These are phyloP conservation scores for Eurypyga helias DNA, from an alignment of 2,113 vertebrate species.

Conservation along the genomic window DNA sequence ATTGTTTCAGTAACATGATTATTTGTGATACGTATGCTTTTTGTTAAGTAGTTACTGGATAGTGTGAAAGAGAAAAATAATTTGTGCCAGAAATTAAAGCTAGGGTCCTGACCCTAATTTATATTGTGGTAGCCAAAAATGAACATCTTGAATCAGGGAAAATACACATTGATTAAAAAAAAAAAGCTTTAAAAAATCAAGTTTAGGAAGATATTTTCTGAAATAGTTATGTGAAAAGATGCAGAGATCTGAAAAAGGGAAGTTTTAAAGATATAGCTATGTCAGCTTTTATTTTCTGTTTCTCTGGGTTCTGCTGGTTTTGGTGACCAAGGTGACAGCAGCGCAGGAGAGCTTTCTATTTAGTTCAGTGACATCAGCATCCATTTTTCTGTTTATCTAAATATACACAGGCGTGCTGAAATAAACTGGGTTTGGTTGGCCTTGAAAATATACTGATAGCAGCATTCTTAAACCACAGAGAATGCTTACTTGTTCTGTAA, in stretches of 20 bases:
- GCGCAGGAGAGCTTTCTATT: neutral
- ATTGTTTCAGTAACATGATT: neutral
- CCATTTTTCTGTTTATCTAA: neutral
- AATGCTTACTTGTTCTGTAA: neutral
- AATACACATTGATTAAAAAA: neutral
- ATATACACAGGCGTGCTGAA: neutral
- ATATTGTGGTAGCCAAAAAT: neutral
- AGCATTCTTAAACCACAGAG: neutral
- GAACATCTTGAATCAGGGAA: neutral
- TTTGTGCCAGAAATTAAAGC: neutral
- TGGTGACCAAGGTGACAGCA: neutral
- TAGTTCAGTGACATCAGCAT: neutral
- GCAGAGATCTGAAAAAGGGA: neutral
- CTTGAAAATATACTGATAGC: neutral
- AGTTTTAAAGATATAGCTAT: accelerated
- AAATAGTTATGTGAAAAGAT: neutral
- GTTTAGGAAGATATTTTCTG: neutral
- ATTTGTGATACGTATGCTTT: neutral
- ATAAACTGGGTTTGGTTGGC: neutral
- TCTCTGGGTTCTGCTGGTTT: neutral
- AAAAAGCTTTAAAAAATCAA: neutral
- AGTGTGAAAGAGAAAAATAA: neutral
- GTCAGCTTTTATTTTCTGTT: neutral
- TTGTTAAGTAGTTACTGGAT: neutral
- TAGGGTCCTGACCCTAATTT: neutral